Conservation (phyloP, 1,140 invertebrate species). For the Matsumurasca onukii region DNA sequence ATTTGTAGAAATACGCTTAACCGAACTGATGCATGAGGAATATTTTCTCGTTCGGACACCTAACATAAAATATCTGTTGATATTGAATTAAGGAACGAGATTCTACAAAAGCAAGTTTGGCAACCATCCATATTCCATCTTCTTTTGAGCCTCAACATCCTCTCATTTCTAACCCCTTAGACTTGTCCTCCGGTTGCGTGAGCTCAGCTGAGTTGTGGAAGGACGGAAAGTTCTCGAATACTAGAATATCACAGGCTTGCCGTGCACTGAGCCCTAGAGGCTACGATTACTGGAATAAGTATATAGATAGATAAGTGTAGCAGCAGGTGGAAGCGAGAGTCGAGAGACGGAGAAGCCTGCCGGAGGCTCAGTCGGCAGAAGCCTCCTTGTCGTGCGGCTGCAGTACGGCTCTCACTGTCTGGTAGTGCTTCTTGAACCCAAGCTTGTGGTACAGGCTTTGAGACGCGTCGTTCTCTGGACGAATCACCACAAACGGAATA, state of each 20-base stretch:
- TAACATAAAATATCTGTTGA: too few species aligned
- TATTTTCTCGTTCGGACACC: too few species aligned
- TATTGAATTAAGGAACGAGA: too few species aligned
- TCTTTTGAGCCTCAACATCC: too few species aligned
- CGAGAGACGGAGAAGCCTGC: neutral
- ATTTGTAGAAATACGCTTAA: too few species aligned
- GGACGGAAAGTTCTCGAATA: too few species aligned
- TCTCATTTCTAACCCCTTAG: too few species aligned
- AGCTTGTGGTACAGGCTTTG: constrained; percentile 75
- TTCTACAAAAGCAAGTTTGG: too few species aligned
- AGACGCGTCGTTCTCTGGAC: constrained; percentile 81
- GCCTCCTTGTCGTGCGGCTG: constrained; percentile 51
- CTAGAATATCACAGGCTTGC: constrained; percentile 3
- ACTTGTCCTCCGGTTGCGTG: too few species aligned
- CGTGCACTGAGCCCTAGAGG: constrained; percentile 22
- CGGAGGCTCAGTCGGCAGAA: constrained; percentile 17
- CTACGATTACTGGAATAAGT: constrained; percentile 24
- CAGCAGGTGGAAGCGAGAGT: constrained; percentile 31
- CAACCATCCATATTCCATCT: too few species aligned
- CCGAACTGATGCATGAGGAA: too few species aligned
- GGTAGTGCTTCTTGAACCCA: constrained; percentile 73
- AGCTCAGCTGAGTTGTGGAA: too few species aligned
- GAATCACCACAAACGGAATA: constrained; percentile 80
- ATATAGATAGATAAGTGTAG: constrained; percentile 29
- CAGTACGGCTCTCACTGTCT: constrained; percentile 73